Percentiles rank a stretch among this genome's conserved stretches.
phyloP scores from a whole-genome alignment of 2,888 invertebrate species.

The Pristionchus japonicus region DNA sequence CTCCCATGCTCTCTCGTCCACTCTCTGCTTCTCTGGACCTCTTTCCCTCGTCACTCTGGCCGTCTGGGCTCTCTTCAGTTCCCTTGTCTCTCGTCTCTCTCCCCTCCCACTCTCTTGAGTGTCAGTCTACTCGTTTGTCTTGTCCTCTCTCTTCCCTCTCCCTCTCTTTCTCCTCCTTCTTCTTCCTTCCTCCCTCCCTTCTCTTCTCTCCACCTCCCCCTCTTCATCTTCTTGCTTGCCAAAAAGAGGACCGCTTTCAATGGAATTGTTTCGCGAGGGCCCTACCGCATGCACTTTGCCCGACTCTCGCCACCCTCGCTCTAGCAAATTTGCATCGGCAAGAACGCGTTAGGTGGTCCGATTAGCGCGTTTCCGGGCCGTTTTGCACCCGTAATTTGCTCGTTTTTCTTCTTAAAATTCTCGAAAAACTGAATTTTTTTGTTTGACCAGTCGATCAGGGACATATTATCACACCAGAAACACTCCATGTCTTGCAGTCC shows the following conservation, averaged over 20 bases:
- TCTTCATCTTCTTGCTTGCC: neutral
- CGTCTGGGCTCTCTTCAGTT: neutral
- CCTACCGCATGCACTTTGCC: neutral
- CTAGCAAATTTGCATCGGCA: neutral
- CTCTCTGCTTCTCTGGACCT: slow-evolving; percentile 10
- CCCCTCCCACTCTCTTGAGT: slow-evolving; percentile 24
- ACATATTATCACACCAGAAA: too few relatives aligned
- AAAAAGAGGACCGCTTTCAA: neutral
- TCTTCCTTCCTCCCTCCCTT: neutral
- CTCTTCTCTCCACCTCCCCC: neutral
- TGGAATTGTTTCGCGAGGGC: neutral
- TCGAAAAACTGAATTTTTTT: too few relatives aligned
- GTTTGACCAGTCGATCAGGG: too few relatives aligned
- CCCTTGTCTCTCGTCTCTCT: slow-evolving; percentile 34
- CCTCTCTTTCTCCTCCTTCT: neutral
- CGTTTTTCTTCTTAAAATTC: too few relatives aligned
- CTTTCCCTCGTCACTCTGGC: slow-evolving; percentile 22
- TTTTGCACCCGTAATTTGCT: neutral
- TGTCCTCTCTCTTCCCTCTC: neutral
- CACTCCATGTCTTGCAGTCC: too few relatives aligned
- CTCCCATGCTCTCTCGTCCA: slow-evolving; percentile 18
- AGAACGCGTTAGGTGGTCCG: neutral
- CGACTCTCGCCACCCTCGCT: neutral
- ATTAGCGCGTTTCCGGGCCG: neutral
- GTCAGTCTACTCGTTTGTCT: slow-evolving; percentile 14